Percentiles rank a stretch among this genome's conserved stretches.
Conservation (phyloP, 2,888 invertebrate species). For the Dolichopus griseipennis region DNA sequence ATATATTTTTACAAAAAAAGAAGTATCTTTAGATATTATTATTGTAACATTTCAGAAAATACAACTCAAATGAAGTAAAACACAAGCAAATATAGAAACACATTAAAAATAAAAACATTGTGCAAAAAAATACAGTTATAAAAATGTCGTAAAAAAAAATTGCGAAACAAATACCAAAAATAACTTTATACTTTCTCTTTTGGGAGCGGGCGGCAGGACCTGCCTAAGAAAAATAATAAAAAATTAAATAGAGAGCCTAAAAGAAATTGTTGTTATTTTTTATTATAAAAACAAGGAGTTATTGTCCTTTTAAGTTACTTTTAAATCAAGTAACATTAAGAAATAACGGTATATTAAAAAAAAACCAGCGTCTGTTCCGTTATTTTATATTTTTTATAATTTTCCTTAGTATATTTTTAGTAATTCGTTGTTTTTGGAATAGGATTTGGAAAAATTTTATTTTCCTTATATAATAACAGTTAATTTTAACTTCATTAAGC, state of each 20-base stretch:
- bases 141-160: background rate
- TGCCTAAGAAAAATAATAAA: background rate
- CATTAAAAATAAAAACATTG: no score
- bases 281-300: background rate
- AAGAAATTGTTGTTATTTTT: background rate
- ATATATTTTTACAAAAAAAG: no score
- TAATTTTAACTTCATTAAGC: slow-evolving; percentile 3
- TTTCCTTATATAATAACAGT: background rate
- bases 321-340: background rate
- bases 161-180: background rate
- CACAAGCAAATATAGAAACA: no score
- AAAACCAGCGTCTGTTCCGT: background rate
- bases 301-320: background rate
- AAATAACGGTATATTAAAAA: background rate
- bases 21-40: no score
- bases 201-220: no score
- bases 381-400: background rate
- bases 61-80: no score
- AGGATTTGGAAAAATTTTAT: background rate
- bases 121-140: background rate
- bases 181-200: background rate
- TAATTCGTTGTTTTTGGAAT: background rate
- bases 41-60: no score
- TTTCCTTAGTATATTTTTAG: background rate
- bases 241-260: background rate